A percentile compares a stretch with the other conserved stretches of the same genome.
Conservation (phyloP, 2,797 vertebrate genomes). For the Myotis myotis region DNA sequence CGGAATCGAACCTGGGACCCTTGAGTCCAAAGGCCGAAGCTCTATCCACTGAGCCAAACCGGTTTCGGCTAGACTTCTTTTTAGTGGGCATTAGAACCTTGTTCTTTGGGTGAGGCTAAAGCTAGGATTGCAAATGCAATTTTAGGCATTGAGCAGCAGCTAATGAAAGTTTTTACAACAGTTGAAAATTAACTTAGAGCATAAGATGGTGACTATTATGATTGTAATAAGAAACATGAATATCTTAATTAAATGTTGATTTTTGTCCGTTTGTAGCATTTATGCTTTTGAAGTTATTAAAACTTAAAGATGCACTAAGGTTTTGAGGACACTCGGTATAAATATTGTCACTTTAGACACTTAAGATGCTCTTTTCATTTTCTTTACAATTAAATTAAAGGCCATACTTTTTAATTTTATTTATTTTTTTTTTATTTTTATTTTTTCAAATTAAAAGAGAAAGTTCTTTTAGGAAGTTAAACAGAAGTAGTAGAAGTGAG, state of each 20-base stretch:
- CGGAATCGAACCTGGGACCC: no score
- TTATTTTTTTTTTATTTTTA: no score
- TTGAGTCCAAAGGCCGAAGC: no score
- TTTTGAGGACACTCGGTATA: background rate
- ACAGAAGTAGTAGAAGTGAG: background rate
- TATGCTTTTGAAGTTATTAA: background rate
- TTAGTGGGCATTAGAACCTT: background rate
- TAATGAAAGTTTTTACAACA: background rate
- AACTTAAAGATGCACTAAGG: background rate
- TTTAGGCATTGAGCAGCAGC: background rate
- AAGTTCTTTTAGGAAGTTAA: background rate
- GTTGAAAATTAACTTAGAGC: background rate
- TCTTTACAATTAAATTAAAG: constrained; percentile 21
- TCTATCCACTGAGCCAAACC: no score
- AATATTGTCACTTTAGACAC: background rate
- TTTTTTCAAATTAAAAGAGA: background rate
- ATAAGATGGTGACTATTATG: background rate
- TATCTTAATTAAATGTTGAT: constrained; percentile 18
- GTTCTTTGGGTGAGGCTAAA: background rate
- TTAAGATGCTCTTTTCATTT: constrained; percentile 24
- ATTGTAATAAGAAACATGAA: background rate
- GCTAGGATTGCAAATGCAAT: background rate
- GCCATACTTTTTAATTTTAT: background rate
- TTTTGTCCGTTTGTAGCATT: constrained; percentile 18
- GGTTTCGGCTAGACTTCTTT: no score